A percentile compares a stretch with the other conserved stretches of the same genome.
Conservation (phyloP, 2,888 invertebrate genomes). For the Suillia variegata region DNA sequence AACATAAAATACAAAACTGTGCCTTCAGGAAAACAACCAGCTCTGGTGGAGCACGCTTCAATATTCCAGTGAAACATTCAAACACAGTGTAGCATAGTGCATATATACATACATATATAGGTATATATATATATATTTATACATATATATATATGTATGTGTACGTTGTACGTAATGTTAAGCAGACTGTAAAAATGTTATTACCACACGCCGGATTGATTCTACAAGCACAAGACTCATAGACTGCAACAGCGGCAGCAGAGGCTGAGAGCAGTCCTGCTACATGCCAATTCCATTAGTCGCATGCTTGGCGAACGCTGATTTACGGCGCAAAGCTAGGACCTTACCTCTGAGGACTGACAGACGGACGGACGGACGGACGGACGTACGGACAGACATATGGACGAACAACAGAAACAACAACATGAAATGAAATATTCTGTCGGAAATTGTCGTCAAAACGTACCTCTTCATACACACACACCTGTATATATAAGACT, state of each 20-base stretch:
- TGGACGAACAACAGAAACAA: no score
- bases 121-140: not conserved
- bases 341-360: not conserved
- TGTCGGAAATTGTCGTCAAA: constrained; percentile 12
- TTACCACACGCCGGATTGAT: no score
- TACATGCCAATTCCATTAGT: constrained; percentile 20
- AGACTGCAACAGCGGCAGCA: no score
- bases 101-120: no score
- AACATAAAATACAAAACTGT: constrained; percentile 1
- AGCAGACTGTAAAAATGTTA: constrained; percentile 19
- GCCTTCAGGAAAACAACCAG: not conserved
- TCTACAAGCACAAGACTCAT: not conserved
- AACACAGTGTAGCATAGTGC: no score
- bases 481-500: no score
- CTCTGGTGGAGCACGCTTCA: not conserved
- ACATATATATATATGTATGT: not conserved
- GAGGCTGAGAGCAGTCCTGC: constrained; percentile 6
- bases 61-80: not conserved
- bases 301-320: constrained; percentile 4
- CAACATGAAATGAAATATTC: constrained; percentile 12
- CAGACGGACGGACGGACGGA: no score
- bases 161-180: not conserved
- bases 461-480: not conserved
- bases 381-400: no score
- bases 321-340: not conserved